These are phyloP conservation scores for Dasypolia templi DNA, from an alignment of 2,888 invertebrate genomes.

Conservation along the genomic window DNA sequence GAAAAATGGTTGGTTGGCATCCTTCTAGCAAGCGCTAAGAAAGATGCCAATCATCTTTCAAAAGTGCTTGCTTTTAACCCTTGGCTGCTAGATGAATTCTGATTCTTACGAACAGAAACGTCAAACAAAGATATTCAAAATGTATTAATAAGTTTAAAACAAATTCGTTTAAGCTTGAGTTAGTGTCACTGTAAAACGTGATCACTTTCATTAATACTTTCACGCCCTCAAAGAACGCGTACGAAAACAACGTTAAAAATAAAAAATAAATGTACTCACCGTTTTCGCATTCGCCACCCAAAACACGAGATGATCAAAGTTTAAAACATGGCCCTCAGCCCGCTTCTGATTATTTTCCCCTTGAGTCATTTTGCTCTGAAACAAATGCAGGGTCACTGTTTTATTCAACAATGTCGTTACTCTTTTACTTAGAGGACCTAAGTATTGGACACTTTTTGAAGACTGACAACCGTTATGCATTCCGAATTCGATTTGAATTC, in stretches of 20 bases:
- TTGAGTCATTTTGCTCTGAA: constrained; percentile 78
- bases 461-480: constrained; percentile 19
- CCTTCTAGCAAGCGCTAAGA: too few relatives aligned
- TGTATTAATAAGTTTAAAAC: neutral
- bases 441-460: constrained; percentile 9
- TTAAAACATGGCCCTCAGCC: constrained; percentile 78
- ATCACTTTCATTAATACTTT: too few relatives aligned
- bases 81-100: neutral
- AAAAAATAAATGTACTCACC: constrained; percentile 71
- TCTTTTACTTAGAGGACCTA: neutral
- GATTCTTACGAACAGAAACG: neutral
- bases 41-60: too few relatives aligned
- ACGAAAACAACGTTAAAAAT: neutral
- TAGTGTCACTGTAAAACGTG: too few relatives aligned
- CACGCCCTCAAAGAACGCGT: neutral
- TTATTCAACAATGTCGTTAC: neutral
- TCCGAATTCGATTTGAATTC: constrained; percentile 27
- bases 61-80: too few relatives aligned
- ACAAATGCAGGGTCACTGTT: constrained; percentile 37
- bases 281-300: constrained; percentile 87
- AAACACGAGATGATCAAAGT: constrained; percentile 86
- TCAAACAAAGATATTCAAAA: too few relatives aligned
- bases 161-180: neutral
- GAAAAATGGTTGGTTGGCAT: too few relatives aligned
- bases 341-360: constrained; percentile 52